Conservation (phyloP, 92 coral and sea anemone genomes). For the Nematostella vectensis region DNA sequence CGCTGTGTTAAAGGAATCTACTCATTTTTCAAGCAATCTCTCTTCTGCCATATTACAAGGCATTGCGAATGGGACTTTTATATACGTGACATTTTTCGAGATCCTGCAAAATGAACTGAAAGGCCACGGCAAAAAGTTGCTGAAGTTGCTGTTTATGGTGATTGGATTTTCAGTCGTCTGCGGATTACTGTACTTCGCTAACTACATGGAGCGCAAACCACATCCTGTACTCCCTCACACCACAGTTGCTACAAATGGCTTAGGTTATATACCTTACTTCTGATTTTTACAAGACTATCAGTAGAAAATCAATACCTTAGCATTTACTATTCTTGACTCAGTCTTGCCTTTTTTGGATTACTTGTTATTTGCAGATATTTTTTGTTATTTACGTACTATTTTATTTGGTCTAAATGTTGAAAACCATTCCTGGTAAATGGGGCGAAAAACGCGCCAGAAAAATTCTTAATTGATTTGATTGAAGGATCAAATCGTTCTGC, state of each 20-base stretch:
- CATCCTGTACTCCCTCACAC: conserved; percentile 2
- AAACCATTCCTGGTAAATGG: too few relatives aligned
- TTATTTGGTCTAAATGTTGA: too few relatives aligned
- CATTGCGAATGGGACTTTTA: conserved; percentile 87
- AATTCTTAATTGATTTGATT: too few relatives aligned
- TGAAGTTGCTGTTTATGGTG: conserved; percentile 73
- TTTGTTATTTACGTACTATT: too few relatives aligned
- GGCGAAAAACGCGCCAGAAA: too few relatives aligned
- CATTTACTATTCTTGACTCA: too few relatives aligned
- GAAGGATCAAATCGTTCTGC: too few relatives aligned
- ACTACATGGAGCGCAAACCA: conserved; percentile 29
- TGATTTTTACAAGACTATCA: too few relatives aligned
- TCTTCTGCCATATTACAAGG: conserved; percentile 87
- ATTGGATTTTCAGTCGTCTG: conserved; percentile 64
- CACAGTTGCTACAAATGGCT: not conserved
- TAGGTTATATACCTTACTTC: too few relatives aligned
- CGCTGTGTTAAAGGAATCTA: conserved; percentile 47
- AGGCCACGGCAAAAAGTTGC: conserved; percentile 49
- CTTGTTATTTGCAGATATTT: too few relatives aligned
- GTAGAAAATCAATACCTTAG: too few relatives aligned
- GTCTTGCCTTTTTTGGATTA: too few relatives aligned
- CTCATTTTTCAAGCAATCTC: conserved; percentile 48
- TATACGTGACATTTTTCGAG: conserved; percentile 93
- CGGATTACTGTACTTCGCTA: conserved; percentile 66
- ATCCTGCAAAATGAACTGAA: conserved; percentile 82